Evolutionary conservation across 2,113 vertebrate species (phyloP).

Genomic region (Forbesichthys papilliferus): DNA sequence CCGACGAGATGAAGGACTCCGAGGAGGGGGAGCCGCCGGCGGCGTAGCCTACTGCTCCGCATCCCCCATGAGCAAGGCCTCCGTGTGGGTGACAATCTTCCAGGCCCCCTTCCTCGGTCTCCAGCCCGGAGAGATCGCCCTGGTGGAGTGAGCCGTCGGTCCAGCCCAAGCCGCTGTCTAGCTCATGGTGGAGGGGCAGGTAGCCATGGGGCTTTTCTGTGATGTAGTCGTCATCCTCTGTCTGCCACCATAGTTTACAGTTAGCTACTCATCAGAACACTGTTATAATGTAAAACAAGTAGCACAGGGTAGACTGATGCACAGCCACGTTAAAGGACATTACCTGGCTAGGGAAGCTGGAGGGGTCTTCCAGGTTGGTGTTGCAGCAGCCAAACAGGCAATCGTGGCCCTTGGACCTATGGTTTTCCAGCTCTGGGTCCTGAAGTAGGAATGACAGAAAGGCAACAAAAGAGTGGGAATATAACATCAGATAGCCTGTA

Average conservation of each 20-base stretch:
- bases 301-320: not conserved
- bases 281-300: not conserved
- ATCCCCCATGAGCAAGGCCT: constrained; percentile 51
- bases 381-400: constrained; percentile 79
- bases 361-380: constrained; percentile 69
- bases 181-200: constrained; percentile 72
- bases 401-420: constrained; percentile 56
- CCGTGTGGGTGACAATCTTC: constrained; percentile 69
- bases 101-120: constrained; percentile 75
- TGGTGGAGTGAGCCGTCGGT: constrained; percentile 76
- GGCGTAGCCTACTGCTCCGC: constrained; percentile 46
- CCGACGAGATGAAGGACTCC: constrained; percentile 72
- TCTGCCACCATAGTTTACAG: constrained; percentile 46
- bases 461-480: constrained; percentile 5
- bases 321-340: not conserved
- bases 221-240: constrained; percentile 71
- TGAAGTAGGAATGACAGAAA: constrained; percentile 26
- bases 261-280: not conserved
- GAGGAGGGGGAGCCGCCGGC: constrained; percentile 64
- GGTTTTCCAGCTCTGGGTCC: constrained; percentile 63
- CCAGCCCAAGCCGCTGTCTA: constrained; percentile 78
- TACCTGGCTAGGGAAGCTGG: constrained; percentile 76
- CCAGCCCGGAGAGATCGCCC: constrained; percentile 75
- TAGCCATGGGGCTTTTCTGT: constrained; percentile 65
- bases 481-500: not conserved